Percentiles rank a stretch among this genome's conserved stretches.
These are phyloP conservation scores for Phalacrocorax carbo DNA, from an alignment of 2,113 vertebrate species.

Conservation along the genomic window DNA sequence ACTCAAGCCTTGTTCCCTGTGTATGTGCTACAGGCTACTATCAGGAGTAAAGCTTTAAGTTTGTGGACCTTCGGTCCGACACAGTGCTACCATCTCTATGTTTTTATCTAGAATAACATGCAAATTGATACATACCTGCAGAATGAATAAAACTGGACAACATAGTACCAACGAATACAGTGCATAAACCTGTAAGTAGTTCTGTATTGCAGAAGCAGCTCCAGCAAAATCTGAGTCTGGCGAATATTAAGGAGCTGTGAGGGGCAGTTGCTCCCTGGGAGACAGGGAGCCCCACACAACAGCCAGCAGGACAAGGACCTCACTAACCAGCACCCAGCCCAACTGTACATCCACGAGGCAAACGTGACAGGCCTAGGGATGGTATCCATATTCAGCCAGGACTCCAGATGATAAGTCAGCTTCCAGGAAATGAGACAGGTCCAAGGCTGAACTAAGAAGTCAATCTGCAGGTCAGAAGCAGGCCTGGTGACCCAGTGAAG, in stretches of 20 bases:
- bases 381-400: background rate
- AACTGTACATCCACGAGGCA: background rate
- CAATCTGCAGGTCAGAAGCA: background rate
- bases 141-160: background rate
- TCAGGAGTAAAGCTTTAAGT: background rate
- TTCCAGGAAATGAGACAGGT: fast-evolving
- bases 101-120: background rate
- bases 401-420: background rate
- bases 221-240: fast-evolving
- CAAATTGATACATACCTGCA: background rate
- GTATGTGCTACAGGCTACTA: fast-evolving
- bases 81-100: background rate
- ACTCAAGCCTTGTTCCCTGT: background rate
- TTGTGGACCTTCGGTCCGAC: background rate
- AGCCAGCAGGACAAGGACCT: background rate
- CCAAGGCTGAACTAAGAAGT: background rate
- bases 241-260: background rate
- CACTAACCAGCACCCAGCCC: background rate
- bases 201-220: background rate
- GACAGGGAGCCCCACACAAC: background rate
- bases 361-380: background rate
- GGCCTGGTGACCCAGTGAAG: fast-evolving
- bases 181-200: fast-evolving
- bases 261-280: background rate
- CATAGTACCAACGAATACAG: fast-evolving